Base-by-base conservation (phyloP, 1,140 invertebrate species). In the Neodiprion virginianus region DNA sequence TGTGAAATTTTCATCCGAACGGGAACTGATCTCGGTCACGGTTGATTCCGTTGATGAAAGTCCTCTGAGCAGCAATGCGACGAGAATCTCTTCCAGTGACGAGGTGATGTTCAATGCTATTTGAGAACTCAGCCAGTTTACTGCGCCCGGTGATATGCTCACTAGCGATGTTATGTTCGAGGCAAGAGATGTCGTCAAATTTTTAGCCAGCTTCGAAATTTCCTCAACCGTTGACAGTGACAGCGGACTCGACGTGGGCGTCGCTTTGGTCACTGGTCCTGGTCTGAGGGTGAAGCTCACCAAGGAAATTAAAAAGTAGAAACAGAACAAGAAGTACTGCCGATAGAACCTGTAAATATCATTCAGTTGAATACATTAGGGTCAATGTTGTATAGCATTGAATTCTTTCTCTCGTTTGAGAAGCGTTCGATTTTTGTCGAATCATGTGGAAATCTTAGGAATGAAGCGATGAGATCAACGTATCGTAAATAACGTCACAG, bases 261-360 rank as follows among this genome's bases (percentile, higher is more conserved):
- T 12, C 47, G 49, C 28, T 69, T 81, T 76, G 0, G 80, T 78
- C 8, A 78, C 72, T 21, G 94, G 93, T 2, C 95, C 95, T 0
- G 97, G 97, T 1, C 97, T 90, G 67, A 97, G 87, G 0, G 95
- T 94, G 80, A 98, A 98, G 79, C 95, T 96, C 8, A 96, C 90
- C 48, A 97, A 85, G 8, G 96, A 97, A 1, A 97, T 89, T 0
- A 97, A 79, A 81, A 98, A 99, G 87, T 98, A 98, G 49, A 95
- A 91, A 1, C 93, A 91, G 84, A 99, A 99, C 48, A 97, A 89
- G 73, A 96, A 94, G 84, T 99, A 98, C 83, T 97, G 95, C 9
- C 95, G 90, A 83, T 98, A 98, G 85, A 98, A 99, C 76, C 97
- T 96, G 85, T 28, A 81, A 82, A 69, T 73, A 76, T 77, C 75